Evolutionary conservation across 2,888 invertebrate species (phyloP).

Genomic region (Hedychridium roseum): DNA sequence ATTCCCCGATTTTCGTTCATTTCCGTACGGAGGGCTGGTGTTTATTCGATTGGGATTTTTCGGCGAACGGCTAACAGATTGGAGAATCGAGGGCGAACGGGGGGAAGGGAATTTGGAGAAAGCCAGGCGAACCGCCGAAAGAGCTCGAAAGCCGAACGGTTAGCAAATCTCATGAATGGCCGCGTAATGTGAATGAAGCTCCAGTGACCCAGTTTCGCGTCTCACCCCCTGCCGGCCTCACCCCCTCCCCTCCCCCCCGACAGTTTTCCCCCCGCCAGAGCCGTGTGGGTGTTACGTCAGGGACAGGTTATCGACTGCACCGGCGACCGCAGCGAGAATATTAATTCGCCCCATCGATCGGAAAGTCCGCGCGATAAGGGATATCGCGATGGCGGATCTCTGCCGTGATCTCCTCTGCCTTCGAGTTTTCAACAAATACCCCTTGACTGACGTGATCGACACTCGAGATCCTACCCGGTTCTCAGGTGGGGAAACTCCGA

Average conservation of each 20-base stretch:
- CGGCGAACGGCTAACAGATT: no score
- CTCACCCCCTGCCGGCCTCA: constrained; percentile 39
- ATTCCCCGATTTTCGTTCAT: no score
- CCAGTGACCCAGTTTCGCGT: constrained; percentile 59
- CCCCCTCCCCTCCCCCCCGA: constrained; percentile 24
- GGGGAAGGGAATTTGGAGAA: neutral
- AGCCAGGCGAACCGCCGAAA: constrained; percentile 15
- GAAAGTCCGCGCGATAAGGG: constrained; percentile 44
- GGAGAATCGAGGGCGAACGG: neutral
- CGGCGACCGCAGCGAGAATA: constrained; percentile 42
- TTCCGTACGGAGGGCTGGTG: no score
- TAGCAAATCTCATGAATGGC: constrained; percentile 63
- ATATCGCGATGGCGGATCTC: constrained; percentile 13
- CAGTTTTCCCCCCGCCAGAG: constrained; percentile 16
- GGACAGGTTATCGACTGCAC: constrained; percentile 56
- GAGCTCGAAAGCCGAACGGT: constrained; percentile 54
- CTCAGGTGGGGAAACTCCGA: no score
- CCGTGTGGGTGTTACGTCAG: constrained; percentile 52
- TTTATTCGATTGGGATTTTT: no score
- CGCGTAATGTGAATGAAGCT: constrained; percentile 64
- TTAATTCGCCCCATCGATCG: constrained; percentile 47
- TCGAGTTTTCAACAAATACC: no score
- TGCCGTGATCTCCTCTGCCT: no score
- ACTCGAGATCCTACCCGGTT: no score
- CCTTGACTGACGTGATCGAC: no score